These are phyloP conservation scores for Apotomis betuletana DNA, from an alignment of 2,888 invertebrate genomes.

Conservation along the genomic window DNA sequence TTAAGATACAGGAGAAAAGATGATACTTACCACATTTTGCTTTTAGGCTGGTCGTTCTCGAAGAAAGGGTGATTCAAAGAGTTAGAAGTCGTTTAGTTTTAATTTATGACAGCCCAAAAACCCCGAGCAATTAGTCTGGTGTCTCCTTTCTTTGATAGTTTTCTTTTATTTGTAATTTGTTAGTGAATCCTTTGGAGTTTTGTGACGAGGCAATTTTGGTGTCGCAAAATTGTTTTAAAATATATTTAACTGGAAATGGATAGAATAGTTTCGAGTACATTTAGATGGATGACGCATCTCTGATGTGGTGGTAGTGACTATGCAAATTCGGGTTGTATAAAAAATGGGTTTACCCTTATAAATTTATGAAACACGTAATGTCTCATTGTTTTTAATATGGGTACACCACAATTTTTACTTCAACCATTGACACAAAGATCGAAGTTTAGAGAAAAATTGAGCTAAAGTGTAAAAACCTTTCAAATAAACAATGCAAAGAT, in stretches of 20 bases:
- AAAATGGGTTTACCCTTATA: no score
- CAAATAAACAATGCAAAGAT: no score
- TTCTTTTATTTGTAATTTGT: slow-evolving; percentile 20
- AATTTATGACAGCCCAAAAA: slow-evolving; percentile 30
- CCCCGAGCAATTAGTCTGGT: slow-evolving; percentile 26
- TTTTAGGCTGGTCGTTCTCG: not conserved
- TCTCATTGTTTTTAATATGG: no score
- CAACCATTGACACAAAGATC: no score
- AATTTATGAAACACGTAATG: no score
- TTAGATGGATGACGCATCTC: slow-evolving; percentile 2
- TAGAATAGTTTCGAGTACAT: not conserved
- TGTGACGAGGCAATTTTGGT: slow-evolving; percentile 13
- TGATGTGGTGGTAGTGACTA: not conserved
- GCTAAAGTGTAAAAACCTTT: no score
- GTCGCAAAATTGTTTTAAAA: not conserved
- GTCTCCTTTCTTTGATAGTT: slow-evolving; percentile 14
- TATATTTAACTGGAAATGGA: slow-evolving; percentile 3
- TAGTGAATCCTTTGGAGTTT: not conserved
- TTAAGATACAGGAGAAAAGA: not conserved
- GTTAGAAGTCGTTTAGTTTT: slow-evolving; percentile 29
- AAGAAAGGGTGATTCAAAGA: slow-evolving; percentile 41
- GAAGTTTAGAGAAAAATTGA: no score
- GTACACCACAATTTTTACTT: no score
- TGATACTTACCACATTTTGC: not conserved
- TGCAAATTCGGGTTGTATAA: not conserved